phyloP scores from a whole-genome alignment of 1,140 invertebrate genomes.

The Archegozetes longisetosus region DNA sequence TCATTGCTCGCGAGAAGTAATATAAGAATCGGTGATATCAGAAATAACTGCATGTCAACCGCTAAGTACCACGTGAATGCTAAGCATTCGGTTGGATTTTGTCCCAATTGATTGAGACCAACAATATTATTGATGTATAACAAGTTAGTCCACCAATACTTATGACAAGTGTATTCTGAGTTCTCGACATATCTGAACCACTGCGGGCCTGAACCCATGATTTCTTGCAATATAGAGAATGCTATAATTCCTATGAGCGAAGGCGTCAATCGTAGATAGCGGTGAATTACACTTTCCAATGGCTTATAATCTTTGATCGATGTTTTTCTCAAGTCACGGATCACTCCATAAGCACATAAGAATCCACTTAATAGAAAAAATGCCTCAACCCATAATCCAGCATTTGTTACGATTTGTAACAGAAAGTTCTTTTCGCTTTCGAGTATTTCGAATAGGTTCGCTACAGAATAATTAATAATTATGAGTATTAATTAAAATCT shows the following conservation, averaged over 20 bases:
- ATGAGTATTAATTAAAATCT: too few relatives aligned
- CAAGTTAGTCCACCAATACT: constrained; percentile 18
- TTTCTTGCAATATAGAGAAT: constrained; percentile 13
- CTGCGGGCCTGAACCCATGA: constrained; percentile 16
- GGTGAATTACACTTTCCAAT: constrained; percentile 4
- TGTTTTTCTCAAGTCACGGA: not conserved
- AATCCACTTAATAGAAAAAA: constrained; percentile 11
- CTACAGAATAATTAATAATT: constrained; percentile 6
- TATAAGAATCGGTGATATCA: constrained; percentile 7
- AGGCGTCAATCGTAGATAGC: constrained; percentile 16
- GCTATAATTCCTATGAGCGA: constrained; percentile 12
- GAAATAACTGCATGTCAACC: constrained; percentile 10
- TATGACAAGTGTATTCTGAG: constrained; percentile 12
- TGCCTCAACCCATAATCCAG: constrained; percentile 8
- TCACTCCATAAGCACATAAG: constrained; percentile 1
- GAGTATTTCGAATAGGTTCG: not conserved
- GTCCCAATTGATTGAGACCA: not conserved
- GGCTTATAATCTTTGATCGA: not conserved
- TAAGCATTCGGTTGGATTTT: not conserved
- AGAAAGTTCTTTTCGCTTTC: not conserved
- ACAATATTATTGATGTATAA: constrained; percentile 18
- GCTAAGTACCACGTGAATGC: constrained; percentile 6
- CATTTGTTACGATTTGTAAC: constrained; percentile 5
- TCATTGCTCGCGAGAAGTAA: not conserved
- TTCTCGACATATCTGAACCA: constrained; percentile 15